These are phyloP conservation scores for Steinernema scapterisci DNA, from an alignment of 2,888 invertebrate species.

Conservation along the genomic window DNA sequence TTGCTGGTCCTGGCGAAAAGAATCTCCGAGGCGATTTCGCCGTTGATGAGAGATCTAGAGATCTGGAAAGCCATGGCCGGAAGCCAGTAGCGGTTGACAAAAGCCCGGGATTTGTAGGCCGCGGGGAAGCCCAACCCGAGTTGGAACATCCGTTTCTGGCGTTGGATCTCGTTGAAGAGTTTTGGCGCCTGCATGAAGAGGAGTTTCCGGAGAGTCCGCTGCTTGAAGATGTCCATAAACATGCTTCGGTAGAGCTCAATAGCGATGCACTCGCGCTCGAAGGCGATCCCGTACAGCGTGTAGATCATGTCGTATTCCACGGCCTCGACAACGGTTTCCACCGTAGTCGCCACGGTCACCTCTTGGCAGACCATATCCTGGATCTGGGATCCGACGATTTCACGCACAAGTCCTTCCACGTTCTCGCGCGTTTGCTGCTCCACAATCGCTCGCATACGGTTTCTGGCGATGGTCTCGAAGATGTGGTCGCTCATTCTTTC, in stretches of 20 bases:
- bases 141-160: neutral
- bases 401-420: neutral
- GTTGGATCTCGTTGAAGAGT: neutral
- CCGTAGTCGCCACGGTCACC: neutral
- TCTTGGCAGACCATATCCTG: neutral
- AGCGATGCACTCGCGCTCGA: neutral
- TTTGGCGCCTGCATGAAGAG: too few relatives aligned
- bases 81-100: neutral
- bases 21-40: neutral
- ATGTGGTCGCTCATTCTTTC: neutral
- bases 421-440: neutral
- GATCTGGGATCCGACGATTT: neutral
- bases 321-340: neutral
- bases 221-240: neutral
- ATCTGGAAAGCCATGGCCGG: neutral
- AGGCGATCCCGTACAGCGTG: neutral
- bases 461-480: neutral
- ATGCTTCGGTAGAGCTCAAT: neutral
- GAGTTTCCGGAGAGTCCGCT: too few relatives aligned
- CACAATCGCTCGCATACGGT: neutral
- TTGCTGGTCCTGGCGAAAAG: neutral
- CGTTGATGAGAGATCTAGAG: neutral
- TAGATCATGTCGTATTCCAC: neutral
- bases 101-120: neutral
- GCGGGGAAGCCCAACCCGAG: neutral